phyloP scores from a whole-genome alignment of 1,140 invertebrate genomes.

The Dreissena polymorpha region DNA sequence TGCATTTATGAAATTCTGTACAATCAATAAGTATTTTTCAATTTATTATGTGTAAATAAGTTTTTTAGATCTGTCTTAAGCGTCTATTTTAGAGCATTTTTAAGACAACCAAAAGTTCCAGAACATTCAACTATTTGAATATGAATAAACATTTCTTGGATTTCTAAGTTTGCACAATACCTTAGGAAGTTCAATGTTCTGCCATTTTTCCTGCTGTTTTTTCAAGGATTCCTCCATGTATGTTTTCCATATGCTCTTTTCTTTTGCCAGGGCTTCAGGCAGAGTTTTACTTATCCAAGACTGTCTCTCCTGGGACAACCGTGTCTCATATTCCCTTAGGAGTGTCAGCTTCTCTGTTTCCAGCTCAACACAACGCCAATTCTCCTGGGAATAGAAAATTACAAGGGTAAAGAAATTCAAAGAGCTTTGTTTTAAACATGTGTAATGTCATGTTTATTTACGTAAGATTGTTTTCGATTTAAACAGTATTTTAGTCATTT shows the following conservation, averaged over 20 bases:
- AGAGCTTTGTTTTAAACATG: too few relatives aligned
- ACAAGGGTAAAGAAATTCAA: not conserved
- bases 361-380: slow-evolving; percentile 41
- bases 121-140: too few relatives aligned
- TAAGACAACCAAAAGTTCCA: too few relatives aligned
- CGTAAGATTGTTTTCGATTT: too few relatives aligned
- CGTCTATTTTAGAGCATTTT: too few relatives aligned
- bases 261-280: slow-evolving; percentile 18
- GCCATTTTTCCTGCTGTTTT: slow-evolving; percentile 33
- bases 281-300: slow-evolving; percentile 10
- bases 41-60: too few relatives aligned
- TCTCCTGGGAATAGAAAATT: slow-evolving; percentile 34
- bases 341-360: slow-evolving; percentile 44
- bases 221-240: slow-evolving; percentile 9
- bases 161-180: not conserved
- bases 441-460: too few relatives aligned
- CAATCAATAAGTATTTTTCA: too few relatives aligned
- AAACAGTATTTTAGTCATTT: too few relatives aligned
- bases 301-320: slow-evolving; percentile 33
- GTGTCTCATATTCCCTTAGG: slow-evolving; percentile 36
- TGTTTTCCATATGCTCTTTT: slow-evolving; percentile 23
- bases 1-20: too few relatives aligned
- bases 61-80: too few relatives aligned
- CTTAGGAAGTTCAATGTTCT: slow-evolving; percentile 14
- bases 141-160: too few relatives aligned